Evolutionary conservation across 2,113 vertebrate species (phyloP), one percentile per base, ranked within the genome.

Genomic region (Felis chaus): DNA sequence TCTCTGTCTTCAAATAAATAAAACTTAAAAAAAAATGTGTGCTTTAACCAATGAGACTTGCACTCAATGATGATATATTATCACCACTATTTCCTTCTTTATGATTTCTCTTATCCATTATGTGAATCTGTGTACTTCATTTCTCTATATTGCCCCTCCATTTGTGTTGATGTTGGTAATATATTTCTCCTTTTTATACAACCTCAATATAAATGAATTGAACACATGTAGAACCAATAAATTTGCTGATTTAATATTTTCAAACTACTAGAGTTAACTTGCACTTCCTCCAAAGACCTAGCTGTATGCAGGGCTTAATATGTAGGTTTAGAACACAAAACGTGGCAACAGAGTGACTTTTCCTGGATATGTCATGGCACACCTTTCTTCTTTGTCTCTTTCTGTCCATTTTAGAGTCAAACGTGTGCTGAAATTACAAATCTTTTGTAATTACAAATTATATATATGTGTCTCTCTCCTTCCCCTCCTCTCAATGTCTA

Each of bases 321-420:
- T 5, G 15, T 12, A 15, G 0, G 0, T 19, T 57, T 61, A 84
- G 16, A 16, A 13, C 7, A 15, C 2, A 74, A 65, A 14, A 0
- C 39, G 14, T 15, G 1, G 61, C 2, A 69, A n/a, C 50, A 90
- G 16, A 63, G 21, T 14, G 3, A 5, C 3, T 82, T 86, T 27
- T 7, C 10, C 36, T 86, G 25, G 1, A 80, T 71, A 65, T 33
- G 76, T 79, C 55, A n/a, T 48, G 4, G 13, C 50, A 95, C 1
- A 41, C 0, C 0, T 84, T 57, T 83, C 41, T 57, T 41, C 5
- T 6, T 79, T 90, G 4, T 29, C 14, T 57, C 83, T 48, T 80
- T n/a, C 5, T 85, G 21, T 80, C 31, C 7, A 61, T 79, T 73
- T 45, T 33, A 61, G n/a, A 79, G 33, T 73, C n/a, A 69, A 19